Evolutionary conservation across 1,140 invertebrate genomes (phyloP).

Genomic region (Caenorhabditis inopinata): DNA sequence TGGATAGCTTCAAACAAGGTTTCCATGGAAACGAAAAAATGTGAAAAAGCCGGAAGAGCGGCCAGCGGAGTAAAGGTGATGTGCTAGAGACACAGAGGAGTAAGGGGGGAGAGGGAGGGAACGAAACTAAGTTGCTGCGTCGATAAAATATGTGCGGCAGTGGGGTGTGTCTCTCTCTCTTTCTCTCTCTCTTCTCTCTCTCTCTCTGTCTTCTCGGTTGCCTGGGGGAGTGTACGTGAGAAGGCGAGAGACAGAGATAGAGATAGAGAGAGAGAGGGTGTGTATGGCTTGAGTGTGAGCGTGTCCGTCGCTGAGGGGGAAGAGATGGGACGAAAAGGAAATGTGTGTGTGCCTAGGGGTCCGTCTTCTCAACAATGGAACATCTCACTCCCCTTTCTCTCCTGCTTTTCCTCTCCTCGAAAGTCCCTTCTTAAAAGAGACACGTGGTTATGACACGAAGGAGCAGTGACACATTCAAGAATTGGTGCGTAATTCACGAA

Average conservation of each 20-base stretch:
- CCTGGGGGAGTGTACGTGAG: constrained; percentile 12
- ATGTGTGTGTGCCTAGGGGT: not conserved
- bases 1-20: too few species aligned
- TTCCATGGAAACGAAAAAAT: too few species aligned
- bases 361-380: not conserved
- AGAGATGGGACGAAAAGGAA: not conserved
- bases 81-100: not conserved
- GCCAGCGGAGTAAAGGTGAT: too few species aligned
- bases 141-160: constrained; percentile 30
- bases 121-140: constrained; percentile 26
- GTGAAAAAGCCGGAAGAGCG: too few species aligned
- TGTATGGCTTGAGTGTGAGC: not conserved
- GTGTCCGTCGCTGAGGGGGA: not conserved
- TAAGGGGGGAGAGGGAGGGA: not conserved
- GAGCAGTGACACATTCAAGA: too few species aligned
- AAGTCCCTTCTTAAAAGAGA: not conserved
- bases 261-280: not conserved
- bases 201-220: not conserved
- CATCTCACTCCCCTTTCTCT: not conserved
- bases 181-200: not conserved
- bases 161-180: constrained; percentile 15
- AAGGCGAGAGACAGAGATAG: not conserved
- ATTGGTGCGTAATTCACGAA: too few species aligned
- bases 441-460: too few species aligned
- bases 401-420: not conserved